Conservation (phyloP, 2,888 invertebrate genomes). For the Amiota mariae region DNA sequence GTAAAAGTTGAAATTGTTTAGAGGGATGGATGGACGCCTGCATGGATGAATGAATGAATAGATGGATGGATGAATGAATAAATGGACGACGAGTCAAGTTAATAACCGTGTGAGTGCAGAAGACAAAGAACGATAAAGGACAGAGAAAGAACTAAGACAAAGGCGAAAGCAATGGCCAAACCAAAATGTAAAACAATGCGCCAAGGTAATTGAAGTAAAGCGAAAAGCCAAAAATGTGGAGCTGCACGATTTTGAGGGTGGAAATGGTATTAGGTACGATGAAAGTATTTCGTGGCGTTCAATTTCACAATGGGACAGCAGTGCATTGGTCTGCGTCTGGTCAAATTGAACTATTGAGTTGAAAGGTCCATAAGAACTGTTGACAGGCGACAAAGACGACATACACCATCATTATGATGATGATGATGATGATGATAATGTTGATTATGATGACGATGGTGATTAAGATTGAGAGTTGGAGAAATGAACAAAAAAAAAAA, state of each 20-base stretch:
- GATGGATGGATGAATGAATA: not conserved
- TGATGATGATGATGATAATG: too few species aligned
- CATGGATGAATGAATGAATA: not conserved
- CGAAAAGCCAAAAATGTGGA: slow-evolving; percentile 16
- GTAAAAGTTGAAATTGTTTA: slow-evolving; percentile 67
- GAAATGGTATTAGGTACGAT: not conserved
- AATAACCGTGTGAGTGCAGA: not conserved
- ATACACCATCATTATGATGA: not conserved
- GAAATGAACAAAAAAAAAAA: not conserved
- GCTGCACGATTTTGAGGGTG: not conserved
- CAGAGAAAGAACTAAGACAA: not conserved
- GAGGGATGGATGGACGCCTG: slow-evolving; percentile 35
- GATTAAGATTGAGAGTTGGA: not conserved
- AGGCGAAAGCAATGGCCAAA: slow-evolving; percentile 23
- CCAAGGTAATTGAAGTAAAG: slow-evolving; percentile 16
- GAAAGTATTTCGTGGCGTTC: slow-evolving; percentile 16
- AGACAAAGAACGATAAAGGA: not conserved
- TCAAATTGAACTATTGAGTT: not conserved
- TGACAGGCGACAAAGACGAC: slow-evolving; percentile 9
- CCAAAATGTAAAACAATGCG: slow-evolving; percentile 21
- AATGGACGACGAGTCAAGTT: not conserved
- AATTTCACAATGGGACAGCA: slow-evolving; percentile 26
- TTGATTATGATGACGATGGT: too few species aligned
- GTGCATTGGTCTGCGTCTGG: slow-evolving; percentile 16
- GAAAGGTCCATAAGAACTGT: slow-evolving; percentile 10